Percentiles rank a stretch among this genome's conserved stretches.
Conservation (phyloP, 2,113 vertebrate species). For the Tympanuchus pallidicinctus region DNA sequence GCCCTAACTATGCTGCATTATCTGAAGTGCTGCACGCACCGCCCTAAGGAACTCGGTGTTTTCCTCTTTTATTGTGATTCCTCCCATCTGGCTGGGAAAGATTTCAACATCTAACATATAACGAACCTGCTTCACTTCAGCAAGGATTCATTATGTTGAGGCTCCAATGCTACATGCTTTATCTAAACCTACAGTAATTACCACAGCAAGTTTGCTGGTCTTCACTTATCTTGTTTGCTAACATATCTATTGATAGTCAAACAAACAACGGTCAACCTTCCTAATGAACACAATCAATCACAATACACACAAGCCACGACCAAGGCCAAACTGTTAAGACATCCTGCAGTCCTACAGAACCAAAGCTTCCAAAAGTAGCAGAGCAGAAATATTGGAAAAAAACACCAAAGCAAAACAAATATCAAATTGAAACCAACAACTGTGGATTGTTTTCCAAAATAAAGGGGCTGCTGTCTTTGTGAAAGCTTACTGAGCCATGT, state of each 20-base stretch:
- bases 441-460: neutral
- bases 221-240: constrained; percentile 69
- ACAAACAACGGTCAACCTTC: constrained; percentile 74
- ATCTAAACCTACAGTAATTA: constrained; percentile 78
- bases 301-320: constrained; percentile 1
- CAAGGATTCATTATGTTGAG: constrained; percentile 68
- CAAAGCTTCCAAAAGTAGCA: neutral
- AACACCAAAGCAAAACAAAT: neutral
- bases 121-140: constrained; percentile 65
- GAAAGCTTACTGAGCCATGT: neutral
- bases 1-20: neutral
- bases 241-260: constrained; percentile 66
- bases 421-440: neutral
- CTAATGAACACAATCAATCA: constrained; percentile 78
- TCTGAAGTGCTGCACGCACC: neutral
- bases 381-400: neutral
- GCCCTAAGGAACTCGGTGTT: neutral
- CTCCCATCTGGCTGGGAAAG: constrained; percentile 40
- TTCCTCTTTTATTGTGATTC: neutral
- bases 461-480: neutral
- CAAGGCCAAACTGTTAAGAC: constrained; percentile 9
- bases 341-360: constrained; percentile 17
- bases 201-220: constrained; percentile 56
- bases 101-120: constrained; percentile 47
- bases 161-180: constrained; percentile 58